A percentile compares a stretch with the other conserved stretches of the same genome.
Evolutionary conservation across 2,888 invertebrate genomes (phyloP).

Genomic region (Glomeris marginata): DNA sequence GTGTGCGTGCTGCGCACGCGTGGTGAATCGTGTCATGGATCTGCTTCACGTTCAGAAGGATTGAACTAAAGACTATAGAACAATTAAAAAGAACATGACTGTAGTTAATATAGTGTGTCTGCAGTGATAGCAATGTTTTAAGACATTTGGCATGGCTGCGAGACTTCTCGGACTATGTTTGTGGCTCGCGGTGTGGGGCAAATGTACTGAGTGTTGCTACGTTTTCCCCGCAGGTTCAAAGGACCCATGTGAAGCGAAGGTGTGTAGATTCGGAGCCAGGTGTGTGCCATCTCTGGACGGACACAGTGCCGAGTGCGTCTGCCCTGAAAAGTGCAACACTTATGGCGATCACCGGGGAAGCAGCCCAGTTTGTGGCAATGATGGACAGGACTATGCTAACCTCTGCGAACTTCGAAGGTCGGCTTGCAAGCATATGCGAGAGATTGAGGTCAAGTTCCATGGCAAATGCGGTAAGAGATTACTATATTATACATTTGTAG

Average conservation of each 20-base stretch:
- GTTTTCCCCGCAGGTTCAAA: conserved; percentile 45
- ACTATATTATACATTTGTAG: no score
- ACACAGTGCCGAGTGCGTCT: conserved; percentile 55
- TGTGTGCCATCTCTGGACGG: conserved; percentile 51
- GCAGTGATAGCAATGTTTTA: conserved; percentile 16
- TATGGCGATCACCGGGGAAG: conserved; percentile 70
- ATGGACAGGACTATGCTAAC: conserved; percentile 33
- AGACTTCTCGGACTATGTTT: conserved; percentile 1
- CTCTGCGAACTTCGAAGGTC: conserved; percentile 30
- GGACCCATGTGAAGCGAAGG: conserved; percentile 53
- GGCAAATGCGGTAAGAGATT: conserved; percentile 34
- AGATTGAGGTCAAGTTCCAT: conserved; percentile 32
- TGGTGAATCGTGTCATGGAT: no score
- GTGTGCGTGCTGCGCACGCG: no score
- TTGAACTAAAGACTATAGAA: no score
- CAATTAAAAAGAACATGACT: no score
- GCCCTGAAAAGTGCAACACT: conserved; percentile 59
- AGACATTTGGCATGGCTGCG: conserved; percentile 12
- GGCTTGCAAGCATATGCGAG: conserved; percentile 30
- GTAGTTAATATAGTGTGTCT: no score
- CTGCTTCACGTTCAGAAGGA: no score
- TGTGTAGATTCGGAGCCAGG: conserved; percentile 52
- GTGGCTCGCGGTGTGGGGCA: no score
- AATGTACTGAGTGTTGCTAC: conserved; percentile 31
- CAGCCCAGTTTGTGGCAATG: conserved; percentile 50